Evolutionary conservation across 2,113 vertebrate species (phyloP).

Genomic region (Callaeas wilsoni): DNA sequence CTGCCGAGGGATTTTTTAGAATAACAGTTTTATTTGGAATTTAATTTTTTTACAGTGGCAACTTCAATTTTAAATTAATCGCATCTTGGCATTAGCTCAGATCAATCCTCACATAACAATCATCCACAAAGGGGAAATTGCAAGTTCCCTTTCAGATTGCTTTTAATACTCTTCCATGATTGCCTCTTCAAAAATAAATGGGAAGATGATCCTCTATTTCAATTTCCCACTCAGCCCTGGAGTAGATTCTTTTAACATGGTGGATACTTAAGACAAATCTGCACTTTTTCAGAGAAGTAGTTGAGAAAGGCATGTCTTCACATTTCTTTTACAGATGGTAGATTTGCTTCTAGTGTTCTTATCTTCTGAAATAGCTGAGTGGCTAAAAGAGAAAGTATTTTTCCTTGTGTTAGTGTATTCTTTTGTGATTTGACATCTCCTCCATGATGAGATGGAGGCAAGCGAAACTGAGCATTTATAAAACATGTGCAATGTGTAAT

Average conservation of each 20-base stretch:
- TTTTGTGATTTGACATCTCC: not conserved
- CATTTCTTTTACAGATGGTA: not conserved
- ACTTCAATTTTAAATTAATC: not conserved
- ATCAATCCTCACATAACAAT: not conserved
- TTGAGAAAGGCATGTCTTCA: not conserved
- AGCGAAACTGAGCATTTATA: not conserved
- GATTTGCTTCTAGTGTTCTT: not conserved
- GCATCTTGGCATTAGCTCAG: not conserved
- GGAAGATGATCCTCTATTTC: not conserved
- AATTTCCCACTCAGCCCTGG: not conserved
- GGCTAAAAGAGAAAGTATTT: not conserved
- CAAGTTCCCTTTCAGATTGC: not conserved
- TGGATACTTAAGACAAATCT: not conserved
- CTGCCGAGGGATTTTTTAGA: not conserved
- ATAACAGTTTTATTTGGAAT: not conserved
- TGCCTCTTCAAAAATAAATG: not conserved
- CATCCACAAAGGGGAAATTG: not conserved
- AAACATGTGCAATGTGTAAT: not conserved
- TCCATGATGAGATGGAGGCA: not conserved
- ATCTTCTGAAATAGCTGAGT: not conserved
- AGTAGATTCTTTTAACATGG: not conserved
- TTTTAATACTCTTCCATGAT: not conserved
- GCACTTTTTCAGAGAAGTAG: not conserved
- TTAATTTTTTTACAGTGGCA: not conserved
- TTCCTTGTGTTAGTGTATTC: not conserved